A percentile compares a stretch with the other conserved stretches of the same genome.
Evolutionary conservation across 1,140 invertebrate genomes (phyloP).

Genomic region (Neodiprion pinetum): DNA sequence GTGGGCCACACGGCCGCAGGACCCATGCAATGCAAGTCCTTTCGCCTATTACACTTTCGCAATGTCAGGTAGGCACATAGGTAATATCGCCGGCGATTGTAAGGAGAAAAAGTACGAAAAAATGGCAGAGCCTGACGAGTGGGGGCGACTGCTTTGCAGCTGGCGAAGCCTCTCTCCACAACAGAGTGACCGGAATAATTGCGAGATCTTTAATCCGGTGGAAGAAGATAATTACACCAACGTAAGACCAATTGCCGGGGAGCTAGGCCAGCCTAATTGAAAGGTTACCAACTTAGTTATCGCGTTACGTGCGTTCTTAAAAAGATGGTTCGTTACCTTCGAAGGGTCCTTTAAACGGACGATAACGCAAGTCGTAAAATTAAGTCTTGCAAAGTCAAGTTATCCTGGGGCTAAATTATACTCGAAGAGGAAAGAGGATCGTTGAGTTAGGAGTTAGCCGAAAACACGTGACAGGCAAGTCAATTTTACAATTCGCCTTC

Average conservation of each 20-base stretch:
- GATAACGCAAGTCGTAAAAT: neutral
- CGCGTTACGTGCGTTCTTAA: constrained; percentile 5
- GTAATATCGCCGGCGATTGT: neutral
- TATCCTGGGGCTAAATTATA: neutral
- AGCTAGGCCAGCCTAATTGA: neutral
- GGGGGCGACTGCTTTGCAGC: too few relatives aligned
- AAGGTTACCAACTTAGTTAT: neutral
- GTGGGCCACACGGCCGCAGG: neutral
- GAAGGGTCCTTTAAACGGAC: neutral
- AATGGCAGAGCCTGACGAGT: neutral
- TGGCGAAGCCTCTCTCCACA: neutral
- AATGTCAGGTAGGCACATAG: neutral
- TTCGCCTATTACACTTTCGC: constrained; percentile 4
- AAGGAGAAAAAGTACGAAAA: neutral
- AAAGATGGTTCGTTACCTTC: constrained; percentile 5
- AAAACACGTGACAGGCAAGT: neutral
- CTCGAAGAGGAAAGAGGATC: neutral
- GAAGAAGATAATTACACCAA: neutral
- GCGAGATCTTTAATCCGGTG: neutral
- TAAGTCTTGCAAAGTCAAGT: neutral
- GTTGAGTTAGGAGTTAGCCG: neutral
- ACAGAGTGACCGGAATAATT: neutral
- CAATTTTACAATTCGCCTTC: neutral
- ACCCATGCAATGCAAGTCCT: neutral
- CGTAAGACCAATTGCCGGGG: neutral